Conservation (phyloP, 2,113 vertebrate species). For the Parotia lawesii region DNA sequence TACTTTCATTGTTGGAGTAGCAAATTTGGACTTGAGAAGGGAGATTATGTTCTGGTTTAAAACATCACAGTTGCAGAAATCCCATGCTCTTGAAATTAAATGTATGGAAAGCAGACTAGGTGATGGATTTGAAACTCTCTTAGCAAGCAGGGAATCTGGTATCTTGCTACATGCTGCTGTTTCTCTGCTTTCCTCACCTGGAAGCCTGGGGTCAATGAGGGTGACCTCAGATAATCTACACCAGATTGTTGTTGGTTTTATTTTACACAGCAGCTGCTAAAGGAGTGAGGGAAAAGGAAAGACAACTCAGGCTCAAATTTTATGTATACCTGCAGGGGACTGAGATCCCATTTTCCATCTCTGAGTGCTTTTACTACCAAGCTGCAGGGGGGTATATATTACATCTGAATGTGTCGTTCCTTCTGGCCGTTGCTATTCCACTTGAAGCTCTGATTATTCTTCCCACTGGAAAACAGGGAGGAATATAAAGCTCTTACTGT, state of each 20-base stretch:
- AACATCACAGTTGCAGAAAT: not conserved
- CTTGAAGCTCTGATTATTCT: not conserved
- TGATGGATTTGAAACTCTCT: not conserved
- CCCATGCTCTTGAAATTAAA: not conserved
- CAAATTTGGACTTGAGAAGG: not conserved
- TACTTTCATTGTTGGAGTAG: not conserved
- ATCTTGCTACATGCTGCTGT: not conserved
- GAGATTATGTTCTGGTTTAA: not conserved
- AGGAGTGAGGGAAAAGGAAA: not conserved
- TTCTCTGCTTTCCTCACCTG: not conserved
- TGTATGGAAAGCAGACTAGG: not conserved
- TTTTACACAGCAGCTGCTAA: not conserved
- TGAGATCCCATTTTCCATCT: not conserved
- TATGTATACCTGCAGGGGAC: not conserved
- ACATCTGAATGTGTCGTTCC: not conserved
- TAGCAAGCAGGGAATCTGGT: not conserved
- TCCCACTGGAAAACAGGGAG: not conserved
- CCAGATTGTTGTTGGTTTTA: not conserved
- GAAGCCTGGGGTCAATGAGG: not conserved
- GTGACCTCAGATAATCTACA: not conserved
- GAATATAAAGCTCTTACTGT: not conserved
- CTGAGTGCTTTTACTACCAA: not conserved
- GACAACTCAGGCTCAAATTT: not conserved
- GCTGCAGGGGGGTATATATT: not conserved
- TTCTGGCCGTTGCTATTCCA: not conserved